Percentiles rank a stretch among this genome's conserved stretches.
Evolutionary conservation across 2,113 vertebrate genomes (phyloP).

Genomic region (Phaetusa simplex): DNA sequence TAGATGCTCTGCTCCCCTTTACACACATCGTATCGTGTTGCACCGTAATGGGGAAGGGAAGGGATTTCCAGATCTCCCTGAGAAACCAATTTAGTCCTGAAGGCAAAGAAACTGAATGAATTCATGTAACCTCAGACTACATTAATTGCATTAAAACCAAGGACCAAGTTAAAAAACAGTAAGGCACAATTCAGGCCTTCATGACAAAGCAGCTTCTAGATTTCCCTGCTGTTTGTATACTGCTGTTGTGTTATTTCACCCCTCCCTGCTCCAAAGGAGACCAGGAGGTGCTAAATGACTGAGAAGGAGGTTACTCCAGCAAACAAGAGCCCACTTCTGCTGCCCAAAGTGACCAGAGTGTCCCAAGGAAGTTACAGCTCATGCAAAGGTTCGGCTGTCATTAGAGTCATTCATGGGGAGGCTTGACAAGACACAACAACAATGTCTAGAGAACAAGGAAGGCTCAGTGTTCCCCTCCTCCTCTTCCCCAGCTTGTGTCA

Average conservation of each 20-base stretch:
- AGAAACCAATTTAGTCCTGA: conserved; percentile 57
- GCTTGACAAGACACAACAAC: background rate
- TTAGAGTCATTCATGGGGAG: background rate
- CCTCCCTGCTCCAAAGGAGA: background rate
- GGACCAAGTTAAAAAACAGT: background rate
- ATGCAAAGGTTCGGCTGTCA: background rate
- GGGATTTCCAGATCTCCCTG: conserved; percentile 41
- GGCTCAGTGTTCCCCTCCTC: background rate
- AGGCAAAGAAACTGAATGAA: conserved; percentile 7
- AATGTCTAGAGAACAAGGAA: background rate
- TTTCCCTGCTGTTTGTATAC: background rate
- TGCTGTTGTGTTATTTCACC: background rate
- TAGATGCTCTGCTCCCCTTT: background rate
- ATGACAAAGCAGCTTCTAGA: background rate
- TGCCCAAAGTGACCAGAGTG: background rate
- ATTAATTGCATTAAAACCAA: conserved; percentile 4
- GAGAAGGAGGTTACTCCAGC: background rate
- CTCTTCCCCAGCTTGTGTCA: background rate
- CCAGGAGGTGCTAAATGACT: background rate
- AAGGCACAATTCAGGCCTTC: background rate
- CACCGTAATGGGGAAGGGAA: background rate
- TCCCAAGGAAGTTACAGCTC: background rate
- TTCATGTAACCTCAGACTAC: background rate
- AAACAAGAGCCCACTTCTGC: background rate
- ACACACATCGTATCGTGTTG: background rate